These are phyloP conservation scores for Australoheros facetus DNA, from an alignment of 2,797 vertebrate genomes.

Conservation along the genomic window DNA sequence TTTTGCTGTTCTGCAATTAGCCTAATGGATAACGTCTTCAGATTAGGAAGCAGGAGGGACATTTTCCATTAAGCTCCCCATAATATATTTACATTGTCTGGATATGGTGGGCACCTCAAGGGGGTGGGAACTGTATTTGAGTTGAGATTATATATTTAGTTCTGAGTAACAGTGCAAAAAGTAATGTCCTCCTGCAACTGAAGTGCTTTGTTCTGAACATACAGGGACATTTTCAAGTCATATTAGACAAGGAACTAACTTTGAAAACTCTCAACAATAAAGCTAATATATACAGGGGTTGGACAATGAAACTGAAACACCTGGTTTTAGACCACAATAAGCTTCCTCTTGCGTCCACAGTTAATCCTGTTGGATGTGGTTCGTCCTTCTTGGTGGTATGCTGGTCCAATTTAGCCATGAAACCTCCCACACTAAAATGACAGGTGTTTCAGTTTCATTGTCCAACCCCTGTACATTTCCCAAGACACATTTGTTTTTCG, in stretches of 20 bases:
- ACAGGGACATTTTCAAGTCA: background rate
- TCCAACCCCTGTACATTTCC: background rate
- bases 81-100: constrained; percentile 59
- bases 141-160: background rate
- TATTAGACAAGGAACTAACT: background rate
- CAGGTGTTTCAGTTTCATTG: too few species aligned
- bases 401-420: too few species aligned
- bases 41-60: constrained; percentile 63
- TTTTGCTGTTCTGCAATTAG: constrained; percentile 64
- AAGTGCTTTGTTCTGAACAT: background rate
- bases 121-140: background rate
- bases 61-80: constrained; percentile 58
- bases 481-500: background rate
- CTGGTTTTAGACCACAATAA: too few species aligned
- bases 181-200: background rate
- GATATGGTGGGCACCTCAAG: constrained; percentile 27
- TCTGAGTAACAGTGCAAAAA: background rate
- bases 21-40: constrained; percentile 68
- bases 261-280: background rate
- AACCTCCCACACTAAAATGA: too few species aligned
- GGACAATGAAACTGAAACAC: too few species aligned
- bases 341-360: too few species aligned
- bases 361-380: too few species aligned
- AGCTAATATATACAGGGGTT: background rate
- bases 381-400: too few species aligned